Evolutionary conservation across 1,140 invertebrate species (phyloP), one percentile per base, ranked within the genome.

Genomic region (Drosophila tani): DNA sequence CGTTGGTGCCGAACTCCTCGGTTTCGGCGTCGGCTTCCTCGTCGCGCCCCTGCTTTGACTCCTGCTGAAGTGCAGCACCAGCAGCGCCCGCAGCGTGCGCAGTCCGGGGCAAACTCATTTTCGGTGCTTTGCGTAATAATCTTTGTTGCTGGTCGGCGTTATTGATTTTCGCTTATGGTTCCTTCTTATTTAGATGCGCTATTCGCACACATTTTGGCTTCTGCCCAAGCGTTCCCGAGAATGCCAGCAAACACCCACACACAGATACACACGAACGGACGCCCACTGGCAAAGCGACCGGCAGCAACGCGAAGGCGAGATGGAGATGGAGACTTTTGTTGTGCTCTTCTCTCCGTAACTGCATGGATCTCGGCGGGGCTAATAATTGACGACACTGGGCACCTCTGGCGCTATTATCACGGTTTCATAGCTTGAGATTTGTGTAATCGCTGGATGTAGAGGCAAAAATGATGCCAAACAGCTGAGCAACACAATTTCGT

Each of bases 141-240:
- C 50, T 53, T 47, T 60, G 51, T 56, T 35, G 32, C 53, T 45
- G 35, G 49, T 55, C 49, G 55, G 66, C 51, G 27, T 53, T 84
- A 79, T 81, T 81, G 59, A 69, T 85, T 68, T 77, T 63, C 43
- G 43, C 63, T 41, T 77, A 76, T 60, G 41, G 27, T 64, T 75
- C 35, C 51, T n/a, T 55, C 59, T 75, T 49, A 41, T 49, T 75
- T 75, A 15, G 71, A 55, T 75, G 71, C 58, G 57, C 70, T 75
- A 75, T 75, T 75, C 62, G 71, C 57, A 65, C 49, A 74, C 67
- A 75, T 76, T 75, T 76, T 76, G 59, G 60, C 62, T 65, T 76
- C 60, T 66, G 51, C 41, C 73, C 73, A 75, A 65, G 50, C 69
- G 69, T 68, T 70, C 41, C 45, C 24, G 38, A 64, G 43, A 75